Conservation (phyloP, 2,113 vertebrate species). For the Lagopus muta region DNA sequence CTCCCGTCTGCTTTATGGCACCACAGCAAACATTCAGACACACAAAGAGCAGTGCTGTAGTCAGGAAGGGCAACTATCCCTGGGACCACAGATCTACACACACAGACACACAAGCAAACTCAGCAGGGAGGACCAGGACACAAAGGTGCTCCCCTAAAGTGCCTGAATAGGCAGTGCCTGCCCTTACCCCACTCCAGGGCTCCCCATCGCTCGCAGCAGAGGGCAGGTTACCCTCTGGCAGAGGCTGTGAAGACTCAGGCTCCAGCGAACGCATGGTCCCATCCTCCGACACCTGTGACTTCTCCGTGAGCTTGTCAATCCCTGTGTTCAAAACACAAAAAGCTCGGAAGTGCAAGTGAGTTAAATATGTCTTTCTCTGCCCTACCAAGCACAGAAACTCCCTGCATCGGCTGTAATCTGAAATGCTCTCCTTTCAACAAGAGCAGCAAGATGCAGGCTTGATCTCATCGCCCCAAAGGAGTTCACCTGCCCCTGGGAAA, state of each 20-base stretch:
- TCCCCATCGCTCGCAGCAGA: slow-evolving; percentile 79
- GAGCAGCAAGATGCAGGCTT: background rate
- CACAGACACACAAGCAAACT: accelerated
- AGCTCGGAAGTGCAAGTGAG: background rate
- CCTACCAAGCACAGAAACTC: background rate
- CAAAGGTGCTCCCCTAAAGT: background rate
- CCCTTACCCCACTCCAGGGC: slow-evolving; percentile 74
- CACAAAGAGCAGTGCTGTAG: background rate
- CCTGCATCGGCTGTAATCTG: background rate
- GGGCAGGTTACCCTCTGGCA: slow-evolving; percentile 65
- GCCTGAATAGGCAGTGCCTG: background rate
- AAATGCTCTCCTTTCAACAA: background rate
- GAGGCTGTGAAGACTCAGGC: slow-evolving; percentile 72
- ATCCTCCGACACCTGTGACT: slow-evolving; percentile 96
- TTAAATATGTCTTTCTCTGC: background rate
- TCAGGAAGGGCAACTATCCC: background rate
- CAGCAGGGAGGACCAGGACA: background rate
- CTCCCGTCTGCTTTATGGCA: background rate
- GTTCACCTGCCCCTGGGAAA: background rate
- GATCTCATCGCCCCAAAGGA: background rate
- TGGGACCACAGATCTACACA: background rate
- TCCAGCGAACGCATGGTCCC: slow-evolving; percentile 92
- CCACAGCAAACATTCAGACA: background rate
- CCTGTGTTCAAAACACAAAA: slow-evolving; percentile 69
- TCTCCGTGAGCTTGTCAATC: slow-evolving; percentile 97